A percentile compares a stretch with the other conserved stretches of the same genome.
phyloP scores from a whole-genome alignment of 1,140 invertebrate species.

The honey bee (Apis mellifera) region DNA sequence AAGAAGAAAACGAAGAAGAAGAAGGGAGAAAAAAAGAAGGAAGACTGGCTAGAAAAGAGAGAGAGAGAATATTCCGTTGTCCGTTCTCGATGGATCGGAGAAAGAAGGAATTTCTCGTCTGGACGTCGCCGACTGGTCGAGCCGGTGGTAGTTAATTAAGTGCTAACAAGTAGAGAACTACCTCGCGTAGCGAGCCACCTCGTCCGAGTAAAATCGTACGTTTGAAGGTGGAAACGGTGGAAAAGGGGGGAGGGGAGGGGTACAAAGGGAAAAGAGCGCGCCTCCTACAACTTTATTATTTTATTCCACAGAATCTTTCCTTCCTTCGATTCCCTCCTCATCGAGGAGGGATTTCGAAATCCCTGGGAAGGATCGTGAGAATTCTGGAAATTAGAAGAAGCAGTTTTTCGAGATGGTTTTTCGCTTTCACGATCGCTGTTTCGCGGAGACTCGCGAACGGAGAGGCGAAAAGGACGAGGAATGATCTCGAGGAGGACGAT shows the following conservation, averaged over 20 bases:
- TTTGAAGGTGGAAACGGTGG: neutral
- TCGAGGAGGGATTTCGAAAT: no score
- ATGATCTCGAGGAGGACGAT: no score
- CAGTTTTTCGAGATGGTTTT: no score
- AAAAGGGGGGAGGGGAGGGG: neutral
- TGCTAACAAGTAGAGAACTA: slow-evolving; percentile 50
- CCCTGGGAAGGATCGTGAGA: no score
- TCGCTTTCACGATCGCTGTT: no score
- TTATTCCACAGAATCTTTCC: slow-evolving; percentile 25
- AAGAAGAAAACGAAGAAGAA: neutral
- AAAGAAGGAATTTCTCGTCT: slow-evolving; percentile 50
- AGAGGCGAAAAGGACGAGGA: no score
- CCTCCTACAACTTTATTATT: slow-evolving; percentile 48
- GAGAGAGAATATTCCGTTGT: neutral
- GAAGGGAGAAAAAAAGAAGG: neutral
- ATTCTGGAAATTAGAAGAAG: no score
- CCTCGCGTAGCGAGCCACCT: slow-evolving; percentile 41
- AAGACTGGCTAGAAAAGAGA: neutral
- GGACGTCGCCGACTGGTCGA: slow-evolving; percentile 44
- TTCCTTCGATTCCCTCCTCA: no score
- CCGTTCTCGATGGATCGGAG: slow-evolving; percentile 19
- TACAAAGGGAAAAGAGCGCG: neutral
- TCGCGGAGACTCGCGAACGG: no score
- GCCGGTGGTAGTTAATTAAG: slow-evolving; percentile 51
- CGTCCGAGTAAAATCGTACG: slow-evolving; percentile 46